Conservation (phyloP, 2,797 vertebrate species). For the Syngnathus rostellatus region DNA sequence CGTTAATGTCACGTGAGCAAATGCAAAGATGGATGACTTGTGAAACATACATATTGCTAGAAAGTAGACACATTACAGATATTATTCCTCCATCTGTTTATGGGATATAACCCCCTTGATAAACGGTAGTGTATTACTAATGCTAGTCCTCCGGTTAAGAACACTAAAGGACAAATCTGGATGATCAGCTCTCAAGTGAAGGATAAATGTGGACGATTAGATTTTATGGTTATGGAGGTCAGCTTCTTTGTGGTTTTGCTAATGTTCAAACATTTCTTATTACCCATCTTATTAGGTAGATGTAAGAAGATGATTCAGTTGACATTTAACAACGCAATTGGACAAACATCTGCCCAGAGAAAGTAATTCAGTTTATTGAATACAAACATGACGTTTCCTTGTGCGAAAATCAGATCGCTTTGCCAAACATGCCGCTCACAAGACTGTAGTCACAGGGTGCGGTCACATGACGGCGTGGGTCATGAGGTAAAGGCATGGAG, state of each 20-base stretch:
- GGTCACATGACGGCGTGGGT: conserved; percentile 19
- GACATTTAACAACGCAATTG: not conserved
- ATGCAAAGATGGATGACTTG: too few relatives aligned
- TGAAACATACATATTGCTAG: too few relatives aligned
- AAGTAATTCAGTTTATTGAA: conserved; percentile 3
- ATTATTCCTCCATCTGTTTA: too few relatives aligned
- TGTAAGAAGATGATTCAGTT: not conserved
- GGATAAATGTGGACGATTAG: not conserved
- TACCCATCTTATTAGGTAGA: not conserved
- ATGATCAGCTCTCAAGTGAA: too few relatives aligned
- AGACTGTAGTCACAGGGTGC: conserved; percentile 14
- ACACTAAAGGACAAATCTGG: not conserved
- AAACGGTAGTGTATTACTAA: too few relatives aligned
- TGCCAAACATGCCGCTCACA: conserved; percentile 12
- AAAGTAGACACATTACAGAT: too few relatives aligned
- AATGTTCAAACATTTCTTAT: not conserved
- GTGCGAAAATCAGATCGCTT: not conserved
- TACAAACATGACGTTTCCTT: not conserved
- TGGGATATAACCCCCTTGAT: too few relatives aligned
- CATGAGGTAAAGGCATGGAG: conserved; percentile 15
- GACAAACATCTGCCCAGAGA: not conserved
- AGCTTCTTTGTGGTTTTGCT: not conserved
- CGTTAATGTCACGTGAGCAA: too few relatives aligned
- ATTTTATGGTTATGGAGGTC: not conserved
- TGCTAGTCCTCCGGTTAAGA: too few relatives aligned